These are phyloP conservation scores for Chrysomela aeneicollis DNA, from an alignment of 2,888 invertebrate species.

Conservation along the genomic window DNA sequence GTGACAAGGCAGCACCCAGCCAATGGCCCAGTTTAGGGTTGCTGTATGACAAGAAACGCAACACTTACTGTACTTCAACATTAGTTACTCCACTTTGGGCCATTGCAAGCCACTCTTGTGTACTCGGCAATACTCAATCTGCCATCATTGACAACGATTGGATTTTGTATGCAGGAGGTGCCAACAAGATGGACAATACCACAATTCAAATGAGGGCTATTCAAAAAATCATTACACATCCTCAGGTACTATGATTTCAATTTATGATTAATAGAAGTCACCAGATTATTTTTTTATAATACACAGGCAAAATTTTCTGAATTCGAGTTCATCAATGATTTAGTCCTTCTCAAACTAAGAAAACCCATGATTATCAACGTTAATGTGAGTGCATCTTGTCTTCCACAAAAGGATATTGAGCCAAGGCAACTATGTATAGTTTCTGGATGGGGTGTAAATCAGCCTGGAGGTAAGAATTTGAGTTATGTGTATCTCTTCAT, in stretches of 20 bases:
- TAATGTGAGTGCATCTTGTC: constrained; percentile 67
- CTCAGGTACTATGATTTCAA: constrained; percentile 60
- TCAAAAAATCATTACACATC: constrained; percentile 64
- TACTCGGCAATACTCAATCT: constrained; percentile 44
- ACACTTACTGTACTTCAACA: constrained; percentile 63
- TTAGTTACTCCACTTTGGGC: constrained; percentile 64
- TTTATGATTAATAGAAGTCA: no score
- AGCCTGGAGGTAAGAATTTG: constrained; percentile 60
- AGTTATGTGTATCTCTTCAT: not conserved
- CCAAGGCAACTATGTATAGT: constrained; percentile 66
- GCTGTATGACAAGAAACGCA: constrained; percentile 60
- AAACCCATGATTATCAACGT: constrained; percentile 64
- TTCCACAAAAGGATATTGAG: constrained; percentile 63
- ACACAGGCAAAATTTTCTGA: constrained; percentile 64
- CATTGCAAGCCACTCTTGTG: constrained; percentile 63
- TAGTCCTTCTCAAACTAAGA: constrained; percentile 65
- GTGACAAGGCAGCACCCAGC: constrained; percentile 61
- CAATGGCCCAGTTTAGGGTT: constrained; percentile 69
- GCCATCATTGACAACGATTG: constrained; percentile 47
- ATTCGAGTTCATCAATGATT: constrained; percentile 67
- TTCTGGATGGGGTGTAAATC: constrained; percentile 68
- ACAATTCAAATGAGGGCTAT: constrained; percentile 56
- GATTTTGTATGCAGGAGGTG: constrained; percentile 57
- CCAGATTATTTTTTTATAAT: no score
- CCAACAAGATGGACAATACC: constrained; percentile 54